phyloP scores from a whole-genome alignment of 2,113 vertebrate species.

The Grallaria varia region DNA sequence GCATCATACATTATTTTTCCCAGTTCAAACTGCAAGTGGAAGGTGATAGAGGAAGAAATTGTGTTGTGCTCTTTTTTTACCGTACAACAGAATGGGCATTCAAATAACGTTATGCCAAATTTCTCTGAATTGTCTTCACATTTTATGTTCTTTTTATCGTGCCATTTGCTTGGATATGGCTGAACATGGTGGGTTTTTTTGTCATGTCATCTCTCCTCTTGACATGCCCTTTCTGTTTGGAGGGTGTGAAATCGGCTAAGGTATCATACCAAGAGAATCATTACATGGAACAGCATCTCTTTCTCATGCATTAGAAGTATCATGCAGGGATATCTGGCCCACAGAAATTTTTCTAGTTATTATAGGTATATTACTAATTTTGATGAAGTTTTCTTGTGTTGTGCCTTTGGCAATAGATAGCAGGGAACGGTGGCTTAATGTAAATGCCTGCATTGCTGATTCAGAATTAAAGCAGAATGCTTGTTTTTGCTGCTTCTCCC shows the following conservation, averaged over 20 bases:
- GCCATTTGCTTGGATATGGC: not conserved
- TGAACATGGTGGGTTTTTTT: not conserved
- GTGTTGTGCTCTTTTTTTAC: not conserved
- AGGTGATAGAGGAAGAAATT: not conserved
- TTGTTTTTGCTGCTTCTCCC: not conserved
- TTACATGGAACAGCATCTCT: not conserved
- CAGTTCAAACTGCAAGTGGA: not conserved
- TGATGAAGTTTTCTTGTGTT: not conserved
- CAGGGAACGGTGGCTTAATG: not conserved
- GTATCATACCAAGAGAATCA: not conserved
- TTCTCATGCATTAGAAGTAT: not conserved
- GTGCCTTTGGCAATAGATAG: not conserved
- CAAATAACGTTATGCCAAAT: not conserved
- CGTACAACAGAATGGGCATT: not conserved
- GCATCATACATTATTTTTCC: not conserved
- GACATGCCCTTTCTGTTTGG: not conserved
- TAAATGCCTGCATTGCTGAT: not conserved
- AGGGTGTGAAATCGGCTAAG: not conserved
- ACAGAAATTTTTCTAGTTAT: not conserved
- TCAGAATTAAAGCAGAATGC: not conserved
- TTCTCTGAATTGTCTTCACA: not conserved
- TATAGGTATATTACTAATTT: not conserved
- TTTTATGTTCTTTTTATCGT: not conserved
- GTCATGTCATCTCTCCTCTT: not conserved
- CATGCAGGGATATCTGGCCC: not conserved